Evolutionary conservation across 2,888 invertebrate genomes (phyloP), one percentile per base, ranked within the genome.

Genomic region (Drosophila peninsularis): DNA sequence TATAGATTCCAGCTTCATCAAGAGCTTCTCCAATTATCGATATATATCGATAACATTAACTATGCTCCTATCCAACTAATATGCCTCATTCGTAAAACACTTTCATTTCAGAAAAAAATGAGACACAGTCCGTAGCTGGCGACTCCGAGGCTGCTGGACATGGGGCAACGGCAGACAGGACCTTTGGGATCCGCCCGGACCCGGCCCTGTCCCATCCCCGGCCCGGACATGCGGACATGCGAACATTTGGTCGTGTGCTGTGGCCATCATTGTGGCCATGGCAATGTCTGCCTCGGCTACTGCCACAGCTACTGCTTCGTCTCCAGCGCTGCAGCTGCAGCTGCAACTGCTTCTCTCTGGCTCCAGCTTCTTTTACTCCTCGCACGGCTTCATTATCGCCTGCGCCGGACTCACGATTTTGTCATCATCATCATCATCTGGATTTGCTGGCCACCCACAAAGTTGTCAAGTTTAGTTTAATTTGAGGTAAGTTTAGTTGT

Each of bases 341-440:
- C 27, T 17, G 50, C 19, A 34, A n/a, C 44, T 42, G 32, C 19
- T 41, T 5, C 41, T 14, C 10, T 14, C 6, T 3, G 3, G 11
- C 39, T 9, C 19, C 39, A 13, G 30, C 37, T 36, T n/a, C 37
- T n/a, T 37, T n/a, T 3, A 5, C 24, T 13, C 13, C 24, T 52
- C 36, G 65, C 76, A 82, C 68, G 74, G 78, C 87, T 82, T 88
- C 84, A 88, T 82, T 88, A 88, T 88, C 84, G 75, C 54, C 62
- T 54, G 56, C 24, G 27, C 61, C 32, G 30, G 57, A 57, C 58
- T 47, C 52, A 60, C 74, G 64, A 56, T 64, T 37, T 60, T 52
- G 49, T 45, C 50, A 32, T 63, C 57, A 49, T 44, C 30, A 14
- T 39, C 69, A 69, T 71, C 61, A 69, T 69, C 50, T 61, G 42